These are phyloP conservation scores for Myripristis murdjan DNA, from an alignment of 2,797 vertebrate genomes.

Conservation along the genomic window DNA sequence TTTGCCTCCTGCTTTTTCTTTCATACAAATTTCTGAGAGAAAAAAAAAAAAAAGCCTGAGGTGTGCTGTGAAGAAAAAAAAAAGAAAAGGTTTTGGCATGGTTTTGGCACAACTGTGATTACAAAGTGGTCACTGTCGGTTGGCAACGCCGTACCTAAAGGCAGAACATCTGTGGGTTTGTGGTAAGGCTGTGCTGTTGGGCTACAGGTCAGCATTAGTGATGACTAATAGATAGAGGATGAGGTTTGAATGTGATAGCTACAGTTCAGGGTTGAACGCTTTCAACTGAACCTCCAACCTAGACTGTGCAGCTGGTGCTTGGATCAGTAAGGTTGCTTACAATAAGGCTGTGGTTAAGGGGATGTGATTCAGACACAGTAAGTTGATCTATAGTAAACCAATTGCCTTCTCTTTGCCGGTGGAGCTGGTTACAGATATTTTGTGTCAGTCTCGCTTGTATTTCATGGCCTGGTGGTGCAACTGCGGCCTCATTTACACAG, in stretches of 20 bases:
- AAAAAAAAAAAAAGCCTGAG: background rate
- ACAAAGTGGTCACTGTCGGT: background rate
- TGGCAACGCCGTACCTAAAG: conserved; percentile 1
- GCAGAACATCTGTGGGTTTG: background rate
- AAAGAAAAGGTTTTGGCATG: background rate
- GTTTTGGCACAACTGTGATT: background rate
- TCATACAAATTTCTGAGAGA: conserved; percentile 23
- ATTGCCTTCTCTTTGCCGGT: background rate
- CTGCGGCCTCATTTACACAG: conserved; percentile 11
- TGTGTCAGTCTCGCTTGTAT: conserved; percentile 17
- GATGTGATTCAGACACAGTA: background rate
- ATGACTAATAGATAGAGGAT: conserved; percentile 21
- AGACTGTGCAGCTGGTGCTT: conserved; percentile 55
- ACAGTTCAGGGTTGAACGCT: conserved; percentile 42
- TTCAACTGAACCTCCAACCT: conserved; percentile 19
- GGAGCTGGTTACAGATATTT: background rate
- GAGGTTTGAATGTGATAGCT: conserved; percentile 62
- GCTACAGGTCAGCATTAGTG: conserved; percentile 42
- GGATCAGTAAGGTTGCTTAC: conserved; percentile 38
- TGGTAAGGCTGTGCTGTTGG: conserved; percentile 63
- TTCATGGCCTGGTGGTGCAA: conserved; percentile 21
- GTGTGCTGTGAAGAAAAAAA: background rate
- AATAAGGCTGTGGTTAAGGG: conserved; percentile 47
- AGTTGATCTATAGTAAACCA: background rate
- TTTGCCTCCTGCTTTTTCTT: no score